These are phyloP conservation scores for Agrilus biguttatus DNA, from an alignment of 2,888 invertebrate species.

Conservation along the genomic window DNA sequence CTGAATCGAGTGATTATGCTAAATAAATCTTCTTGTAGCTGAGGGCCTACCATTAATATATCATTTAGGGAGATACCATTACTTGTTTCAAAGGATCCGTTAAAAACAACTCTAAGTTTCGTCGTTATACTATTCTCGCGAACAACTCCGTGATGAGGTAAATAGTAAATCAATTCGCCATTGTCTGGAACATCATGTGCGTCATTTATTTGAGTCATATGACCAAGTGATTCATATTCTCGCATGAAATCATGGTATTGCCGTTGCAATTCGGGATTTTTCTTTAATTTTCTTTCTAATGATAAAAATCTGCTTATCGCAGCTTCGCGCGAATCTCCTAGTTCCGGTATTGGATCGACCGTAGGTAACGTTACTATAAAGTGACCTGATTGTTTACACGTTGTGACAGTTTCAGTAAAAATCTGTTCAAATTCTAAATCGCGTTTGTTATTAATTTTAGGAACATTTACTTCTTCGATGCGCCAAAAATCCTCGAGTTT, in stretches of 20 bases:
- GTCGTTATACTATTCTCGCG: slow-evolving; percentile 7
- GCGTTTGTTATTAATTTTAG: no score
- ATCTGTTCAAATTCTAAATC: no score
- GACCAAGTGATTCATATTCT: slow-evolving; percentile 10
- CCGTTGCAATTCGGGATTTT: slow-evolving; percentile 1
- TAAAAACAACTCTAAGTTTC: slow-evolving; percentile 9
- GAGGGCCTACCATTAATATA: background rate
- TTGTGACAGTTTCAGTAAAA: no score
- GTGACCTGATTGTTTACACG: no score
- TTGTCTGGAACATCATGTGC: background rate
- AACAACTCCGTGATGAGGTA: slow-evolving; percentile 7
- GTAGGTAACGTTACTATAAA: slow-evolving; percentile 5
- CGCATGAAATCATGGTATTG: slow-evolving; percentile 9
- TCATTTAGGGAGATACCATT: slow-evolving; percentile 1
- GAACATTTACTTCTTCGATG: no score
- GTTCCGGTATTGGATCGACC: background rate
- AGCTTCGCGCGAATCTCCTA: slow-evolving; percentile 3
- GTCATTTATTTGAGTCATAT: slow-evolving; percentile 8
- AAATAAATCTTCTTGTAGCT: background rate
- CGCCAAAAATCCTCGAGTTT: no score
- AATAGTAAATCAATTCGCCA: slow-evolving; percentile 4
- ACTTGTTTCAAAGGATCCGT: slow-evolving; percentile 4
- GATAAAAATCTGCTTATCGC: background rate
- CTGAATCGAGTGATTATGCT: background rate
- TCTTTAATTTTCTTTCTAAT: slow-evolving; percentile 3